Evolutionary conservation across 1,140 invertebrate genomes (phyloP).

Genomic region (Drosophila dunni): DNA sequence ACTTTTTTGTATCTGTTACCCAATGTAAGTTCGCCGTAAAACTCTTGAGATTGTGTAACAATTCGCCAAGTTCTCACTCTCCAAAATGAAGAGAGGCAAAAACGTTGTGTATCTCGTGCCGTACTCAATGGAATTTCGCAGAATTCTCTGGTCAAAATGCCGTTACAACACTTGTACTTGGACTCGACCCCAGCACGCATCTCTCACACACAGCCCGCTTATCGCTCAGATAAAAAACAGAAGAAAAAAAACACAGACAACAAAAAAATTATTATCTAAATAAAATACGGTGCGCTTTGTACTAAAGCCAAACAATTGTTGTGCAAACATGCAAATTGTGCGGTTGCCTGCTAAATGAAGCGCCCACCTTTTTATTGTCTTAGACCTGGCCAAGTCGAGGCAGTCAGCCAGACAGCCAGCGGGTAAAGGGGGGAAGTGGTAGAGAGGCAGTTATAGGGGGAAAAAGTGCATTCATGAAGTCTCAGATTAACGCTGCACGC

Average conservation of each 20-base stretch:
- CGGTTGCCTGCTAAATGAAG: slow-evolving; percentile 75
- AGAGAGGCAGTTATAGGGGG: background rate
- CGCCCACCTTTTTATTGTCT: slow-evolving; percentile 78
- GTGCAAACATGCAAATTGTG: slow-evolving; percentile 83
- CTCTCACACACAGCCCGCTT: slow-evolving; percentile 38
- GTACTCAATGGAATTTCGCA: slow-evolving; percentile 22
- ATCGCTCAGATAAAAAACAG: slow-evolving; percentile 69
- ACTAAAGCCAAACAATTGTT: slow-evolving; percentile 77
- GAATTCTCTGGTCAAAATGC: slow-evolving; percentile 48
- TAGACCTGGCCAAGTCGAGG: slow-evolving; percentile 19
- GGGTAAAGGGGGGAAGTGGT: background rate
- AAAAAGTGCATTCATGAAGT: slow-evolving; percentile 56
- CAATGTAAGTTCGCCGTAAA: background rate
- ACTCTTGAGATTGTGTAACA: too few species aligned
- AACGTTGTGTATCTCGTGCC: slow-evolving; percentile 10
- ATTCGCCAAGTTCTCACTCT: too few species aligned
- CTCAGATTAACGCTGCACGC: slow-evolving; percentile 47
- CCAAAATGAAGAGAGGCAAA: too few species aligned
- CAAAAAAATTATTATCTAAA: slow-evolving; percentile 71
- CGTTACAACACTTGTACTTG: slow-evolving; percentile 40
- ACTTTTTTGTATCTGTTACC: background rate
- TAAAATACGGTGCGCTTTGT: slow-evolving; percentile 77
- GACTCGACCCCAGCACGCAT: slow-evolving; percentile 52
- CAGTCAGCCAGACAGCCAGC: background rate
- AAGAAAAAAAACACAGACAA: slow-evolving; percentile 28